Conservation (phyloP, 2,113 vertebrate species). For the Ameiurus melas region DNA sequence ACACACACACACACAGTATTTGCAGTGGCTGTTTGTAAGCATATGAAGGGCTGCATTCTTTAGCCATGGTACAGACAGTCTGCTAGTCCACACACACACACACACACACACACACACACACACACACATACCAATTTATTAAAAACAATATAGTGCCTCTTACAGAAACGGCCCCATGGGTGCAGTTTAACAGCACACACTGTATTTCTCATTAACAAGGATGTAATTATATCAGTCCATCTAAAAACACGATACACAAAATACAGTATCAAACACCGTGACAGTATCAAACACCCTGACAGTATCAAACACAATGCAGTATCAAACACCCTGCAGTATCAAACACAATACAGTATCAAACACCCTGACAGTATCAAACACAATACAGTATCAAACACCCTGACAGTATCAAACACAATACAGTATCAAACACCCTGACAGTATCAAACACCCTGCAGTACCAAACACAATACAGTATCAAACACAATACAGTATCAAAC, state of each 20-base stretch:
- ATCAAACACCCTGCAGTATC: background rate
- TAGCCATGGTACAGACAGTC: slow-evolving; percentile 29
- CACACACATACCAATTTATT: slow-evolving; percentile 36
- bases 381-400: accelerated
- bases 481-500: background rate
- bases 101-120: slow-evolving; percentile 37
- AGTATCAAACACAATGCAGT: background rate
- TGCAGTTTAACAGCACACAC: slow-evolving; percentile 31
- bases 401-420: background rate
- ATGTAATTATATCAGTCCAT: background rate
- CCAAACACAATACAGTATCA: background rate
- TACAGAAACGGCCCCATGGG: background rate
- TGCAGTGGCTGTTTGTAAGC: slow-evolving; percentile 50
- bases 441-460: background rate
- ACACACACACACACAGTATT: slow-evolving; percentile 33
- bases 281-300: no score
- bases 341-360: background rate
- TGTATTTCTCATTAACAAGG: background rate
- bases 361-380: background rate
- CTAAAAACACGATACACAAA: background rate
- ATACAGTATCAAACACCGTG: background rate
- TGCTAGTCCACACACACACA: slow-evolving; percentile 41
- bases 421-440: background rate
- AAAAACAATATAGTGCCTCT: slow-evolving; percentile 35
- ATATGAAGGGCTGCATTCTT: slow-evolving; percentile 53